phyloP scores from a whole-genome alignment of 2,888 invertebrate genomes.

The Sylvicola cinctus region DNA sequence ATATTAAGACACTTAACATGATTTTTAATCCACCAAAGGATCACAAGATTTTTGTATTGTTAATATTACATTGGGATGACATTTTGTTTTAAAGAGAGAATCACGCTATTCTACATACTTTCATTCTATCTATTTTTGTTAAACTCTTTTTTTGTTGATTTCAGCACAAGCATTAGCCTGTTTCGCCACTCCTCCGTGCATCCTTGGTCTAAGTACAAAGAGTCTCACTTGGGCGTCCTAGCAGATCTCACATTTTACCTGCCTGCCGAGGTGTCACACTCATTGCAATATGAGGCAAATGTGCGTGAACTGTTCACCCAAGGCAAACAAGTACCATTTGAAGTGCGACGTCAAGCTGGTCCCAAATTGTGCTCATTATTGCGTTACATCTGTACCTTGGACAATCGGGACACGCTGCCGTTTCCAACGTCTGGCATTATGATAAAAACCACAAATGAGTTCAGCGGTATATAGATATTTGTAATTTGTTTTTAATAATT shows the following conservation, averaged over 20 bases:
- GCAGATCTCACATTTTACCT: constrained; percentile 54
- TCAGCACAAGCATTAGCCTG: constrained; percentile 45
- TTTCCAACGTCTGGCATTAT: constrained; percentile 59
- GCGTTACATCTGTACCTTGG: constrained; percentile 57
- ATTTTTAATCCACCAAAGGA: too few species aligned
- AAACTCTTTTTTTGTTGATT: constrained; percentile 6
- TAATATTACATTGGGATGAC: neutral
- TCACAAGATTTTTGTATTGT: too few species aligned
- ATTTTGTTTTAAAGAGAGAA: constrained; percentile 1
- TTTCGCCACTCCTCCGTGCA: constrained; percentile 60
- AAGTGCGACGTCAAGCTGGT: constrained; percentile 64
- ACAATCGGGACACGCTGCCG: constrained; percentile 57
- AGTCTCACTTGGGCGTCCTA: constrained; percentile 55
- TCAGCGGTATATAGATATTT: too few species aligned
- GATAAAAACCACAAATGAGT: constrained; percentile 56
- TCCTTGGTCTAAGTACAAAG: constrained; percentile 65
- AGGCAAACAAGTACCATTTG: constrained; percentile 55
- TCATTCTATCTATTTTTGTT: too few species aligned
- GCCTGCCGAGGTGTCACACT: constrained; percentile 36
- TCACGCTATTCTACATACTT: too few species aligned
- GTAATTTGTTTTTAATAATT: too few species aligned
- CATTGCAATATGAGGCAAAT: constrained; percentile 69
- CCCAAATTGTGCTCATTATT: constrained; percentile 76
- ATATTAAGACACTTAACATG: neutral
- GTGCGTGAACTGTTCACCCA: constrained; percentile 60